Evolutionary conservation across 2,797 vertebrate genomes (phyloP).

Genomic region (Carcharodon carcharias): DNA sequence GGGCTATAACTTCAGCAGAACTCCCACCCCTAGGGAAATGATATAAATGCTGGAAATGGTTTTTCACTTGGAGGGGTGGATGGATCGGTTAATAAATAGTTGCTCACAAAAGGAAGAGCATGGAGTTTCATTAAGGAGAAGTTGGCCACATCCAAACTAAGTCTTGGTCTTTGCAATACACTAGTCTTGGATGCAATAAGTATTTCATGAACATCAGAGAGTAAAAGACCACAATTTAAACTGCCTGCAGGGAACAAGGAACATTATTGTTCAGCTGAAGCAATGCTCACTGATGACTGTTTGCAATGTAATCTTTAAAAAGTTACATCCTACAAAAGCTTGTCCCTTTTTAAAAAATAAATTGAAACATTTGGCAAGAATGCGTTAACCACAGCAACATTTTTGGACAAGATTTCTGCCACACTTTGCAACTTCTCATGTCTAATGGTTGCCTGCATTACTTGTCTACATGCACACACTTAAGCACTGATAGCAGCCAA

Average conservation of each 20-base stretch:
- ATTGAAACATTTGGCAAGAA: constrained; percentile 24
- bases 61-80: not conserved
- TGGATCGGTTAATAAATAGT: not conserved
- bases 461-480: not conserved
- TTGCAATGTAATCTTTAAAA: not conserved
- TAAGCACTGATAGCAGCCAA: constrained; percentile 7
- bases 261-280: not conserved
- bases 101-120: not conserved
- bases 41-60: not conserved
- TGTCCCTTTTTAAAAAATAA: not conserved
- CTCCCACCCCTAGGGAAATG: not conserved
- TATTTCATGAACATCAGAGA: not conserved
- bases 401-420: constrained; percentile 15
- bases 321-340: not conserved
- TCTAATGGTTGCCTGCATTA: not conserved
- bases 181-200: not conserved
- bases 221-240: not conserved
- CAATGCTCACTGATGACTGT: not conserved
- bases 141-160: not conserved
- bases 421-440: constrained; percentile 21
- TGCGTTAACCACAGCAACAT: not conserved
- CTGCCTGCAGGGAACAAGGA: not conserved
- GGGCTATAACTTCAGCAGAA: not conserved
- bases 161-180: not conserved
- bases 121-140: not conserved